These are phyloP conservation scores for Nothoprocta pentlandii DNA, from an alignment of 2,113 vertebrate species.

Conservation along the genomic window DNA sequence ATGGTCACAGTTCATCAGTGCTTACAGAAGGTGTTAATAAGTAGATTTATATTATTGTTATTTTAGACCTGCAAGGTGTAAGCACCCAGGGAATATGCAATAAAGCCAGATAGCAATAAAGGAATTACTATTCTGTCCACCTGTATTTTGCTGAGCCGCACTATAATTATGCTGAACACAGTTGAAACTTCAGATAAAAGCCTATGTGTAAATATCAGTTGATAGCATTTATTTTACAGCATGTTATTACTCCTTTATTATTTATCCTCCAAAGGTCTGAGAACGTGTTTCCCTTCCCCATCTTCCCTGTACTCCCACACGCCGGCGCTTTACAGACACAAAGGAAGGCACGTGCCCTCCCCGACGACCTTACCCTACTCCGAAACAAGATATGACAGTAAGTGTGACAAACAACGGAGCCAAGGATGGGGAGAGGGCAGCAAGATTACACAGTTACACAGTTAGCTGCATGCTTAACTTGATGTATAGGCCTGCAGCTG, in stretches of 20 bases:
- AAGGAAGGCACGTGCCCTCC: background rate
- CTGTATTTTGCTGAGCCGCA: background rate
- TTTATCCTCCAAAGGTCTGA: conserved; percentile 20
- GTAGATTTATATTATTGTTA: background rate
- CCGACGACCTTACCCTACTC: conserved; percentile 34
- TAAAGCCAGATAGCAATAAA: background rate
- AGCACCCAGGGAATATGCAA: background rate
- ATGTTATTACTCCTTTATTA: conserved; percentile 23
- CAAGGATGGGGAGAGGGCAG: conserved; percentile 63
- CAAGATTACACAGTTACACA: conserved; percentile 55
- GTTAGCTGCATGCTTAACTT: conserved; percentile 57
- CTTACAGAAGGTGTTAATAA: background rate
- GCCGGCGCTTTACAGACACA: background rate
- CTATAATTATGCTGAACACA: background rate
- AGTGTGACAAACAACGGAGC: conserved; percentile 47
- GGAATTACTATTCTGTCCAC: conserved; percentile 8
- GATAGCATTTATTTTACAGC: conserved; percentile 41
- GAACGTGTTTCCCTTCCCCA: background rate
- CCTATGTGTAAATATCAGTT: background rate
- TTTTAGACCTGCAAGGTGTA: background rate
- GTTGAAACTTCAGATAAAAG: background rate
- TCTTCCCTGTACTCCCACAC: background rate
- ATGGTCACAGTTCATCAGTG: background rate
- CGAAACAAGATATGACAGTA: conserved; percentile 53
- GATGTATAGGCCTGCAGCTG: conserved; percentile 58